These are phyloP conservation scores for Cercocebus atys DNA, from an alignment of 2,113 vertebrate species.

Conservation along the genomic window DNA sequence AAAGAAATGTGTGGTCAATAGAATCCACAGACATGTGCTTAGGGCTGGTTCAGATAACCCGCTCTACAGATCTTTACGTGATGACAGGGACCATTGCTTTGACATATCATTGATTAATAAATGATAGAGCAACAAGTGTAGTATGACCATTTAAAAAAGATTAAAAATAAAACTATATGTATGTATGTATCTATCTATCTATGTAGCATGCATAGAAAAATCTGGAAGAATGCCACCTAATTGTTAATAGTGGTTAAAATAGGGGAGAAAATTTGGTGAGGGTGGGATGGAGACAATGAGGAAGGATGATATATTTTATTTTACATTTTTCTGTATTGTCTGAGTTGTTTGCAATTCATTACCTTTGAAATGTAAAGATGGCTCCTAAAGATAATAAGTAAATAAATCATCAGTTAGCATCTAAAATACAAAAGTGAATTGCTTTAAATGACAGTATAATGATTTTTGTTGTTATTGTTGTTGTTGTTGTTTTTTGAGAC, in stretches of 20 bases:
- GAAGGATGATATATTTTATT: neutral
- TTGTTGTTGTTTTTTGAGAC: too few species aligned
- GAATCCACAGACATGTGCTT: neutral
- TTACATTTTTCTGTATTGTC: neutral
- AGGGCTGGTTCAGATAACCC: neutral
- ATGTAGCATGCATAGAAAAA: neutral
- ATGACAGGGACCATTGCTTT: neutral
- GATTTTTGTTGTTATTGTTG: neutral
- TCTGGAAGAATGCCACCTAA: neutral
- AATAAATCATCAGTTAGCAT: conserved; percentile 23
- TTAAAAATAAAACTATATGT: neutral
- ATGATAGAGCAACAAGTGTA: neutral
- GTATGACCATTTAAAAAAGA: neutral
- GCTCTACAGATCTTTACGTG: neutral
- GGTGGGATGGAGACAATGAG: neutral
- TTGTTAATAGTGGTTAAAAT: neutral
- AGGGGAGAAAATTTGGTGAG: neutral
- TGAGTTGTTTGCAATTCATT: conserved; percentile 35
- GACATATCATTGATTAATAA: neutral
- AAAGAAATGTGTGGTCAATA: neutral
- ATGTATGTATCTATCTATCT: neutral
- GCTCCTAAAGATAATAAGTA: conserved; percentile 34
- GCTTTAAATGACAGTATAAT: conserved; percentile 35
- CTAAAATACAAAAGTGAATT: conserved; percentile 17
- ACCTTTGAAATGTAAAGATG: conserved; percentile 41